Evolutionary conservation across 2,797 vertebrate species (phyloP), one percentile per base, ranked within the genome.

Genomic region (Manis crassicaudata): DNA sequence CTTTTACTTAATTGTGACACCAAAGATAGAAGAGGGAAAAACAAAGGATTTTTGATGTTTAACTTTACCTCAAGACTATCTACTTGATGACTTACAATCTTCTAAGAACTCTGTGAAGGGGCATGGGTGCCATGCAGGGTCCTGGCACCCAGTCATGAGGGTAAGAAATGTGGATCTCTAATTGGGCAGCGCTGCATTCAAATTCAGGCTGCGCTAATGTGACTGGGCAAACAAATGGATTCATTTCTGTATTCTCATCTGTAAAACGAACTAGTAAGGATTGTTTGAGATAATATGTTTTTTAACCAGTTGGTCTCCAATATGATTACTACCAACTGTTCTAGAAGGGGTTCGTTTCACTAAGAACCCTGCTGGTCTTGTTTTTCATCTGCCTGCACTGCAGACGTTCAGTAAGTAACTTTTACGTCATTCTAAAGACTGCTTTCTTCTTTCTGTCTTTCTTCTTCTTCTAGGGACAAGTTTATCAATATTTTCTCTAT

Each of bases 41-140:
- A 8, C 18, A 80, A 50, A 62, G 63, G 56, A 92, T 40, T 84
- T 96, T 87, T 90, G 12, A 67, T 77, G 52, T 86, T 89, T 83
- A 58, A 58, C 27, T 72, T 81, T 32, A 23, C 58, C 32, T 85
- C 25, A 77, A 65, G 70, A 82, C n/a, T 85, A 13, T 67, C 35
- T 85, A 50, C 23, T 35, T 88, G 9, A 21, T 88, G 79, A 43
- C 29, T 46, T 3, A 67, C 65, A 83, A 56, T 72, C 7, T 85
- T 87, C 46, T 60, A 76, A 88, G 37, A 95, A 46, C 11, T 70
- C 37, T 46, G 0, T 60, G 20, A 5, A 62, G 27, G 10, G 67
- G 56, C 85, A 67, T 46, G 23, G 54, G 29, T 62, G 50, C 56
- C 17, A 13, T 84, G 20, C 6, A 35, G n/a, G 46, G 29, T 9